Conservation (phyloP, 2,888 invertebrate genomes). For the Coleophora flavipennella region DNA sequence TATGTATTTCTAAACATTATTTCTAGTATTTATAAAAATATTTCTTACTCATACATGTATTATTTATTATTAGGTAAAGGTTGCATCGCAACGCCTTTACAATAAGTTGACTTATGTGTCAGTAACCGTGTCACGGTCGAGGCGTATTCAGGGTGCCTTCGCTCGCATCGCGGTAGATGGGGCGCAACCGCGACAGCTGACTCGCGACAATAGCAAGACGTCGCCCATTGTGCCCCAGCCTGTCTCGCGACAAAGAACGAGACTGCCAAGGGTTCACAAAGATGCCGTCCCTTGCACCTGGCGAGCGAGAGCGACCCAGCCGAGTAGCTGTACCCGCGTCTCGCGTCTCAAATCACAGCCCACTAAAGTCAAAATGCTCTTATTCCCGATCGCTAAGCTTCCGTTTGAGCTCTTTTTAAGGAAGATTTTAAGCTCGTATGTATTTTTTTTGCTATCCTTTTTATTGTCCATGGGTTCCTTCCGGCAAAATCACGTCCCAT, state of each 20-base stretch:
- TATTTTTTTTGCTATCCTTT: conserved; percentile 6
- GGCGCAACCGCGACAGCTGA: conserved; percentile 61
- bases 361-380: neutral
- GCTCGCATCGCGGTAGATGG: conserved; percentile 22
- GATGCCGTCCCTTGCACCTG: conserved; percentile 59
- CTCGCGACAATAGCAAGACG: conserved; percentile 40
- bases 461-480: neutral
- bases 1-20: no score
- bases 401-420: conserved; percentile 31
- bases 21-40: no score
- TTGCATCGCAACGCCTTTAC: neutral
- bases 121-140: conserved; percentile 7
- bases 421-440: conserved; percentile 4
- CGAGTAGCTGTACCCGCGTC: conserved; percentile 42
- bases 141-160: conserved; percentile 23
- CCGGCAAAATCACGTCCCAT: no score
- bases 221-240: no score
- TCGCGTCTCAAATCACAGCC: conserved; percentile 35
- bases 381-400: conserved; percentile 16
- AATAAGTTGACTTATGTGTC: no score
- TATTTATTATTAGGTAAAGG: neutral
- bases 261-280: conserved; percentile 28
- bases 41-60: no score
- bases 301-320: conserved; percentile 17
- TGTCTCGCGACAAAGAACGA: no score